Evolutionary conservation across 2,113 vertebrate genomes (phyloP), one percentile per base, ranked within the genome.

Genomic region (Sciurus niger): DNA sequence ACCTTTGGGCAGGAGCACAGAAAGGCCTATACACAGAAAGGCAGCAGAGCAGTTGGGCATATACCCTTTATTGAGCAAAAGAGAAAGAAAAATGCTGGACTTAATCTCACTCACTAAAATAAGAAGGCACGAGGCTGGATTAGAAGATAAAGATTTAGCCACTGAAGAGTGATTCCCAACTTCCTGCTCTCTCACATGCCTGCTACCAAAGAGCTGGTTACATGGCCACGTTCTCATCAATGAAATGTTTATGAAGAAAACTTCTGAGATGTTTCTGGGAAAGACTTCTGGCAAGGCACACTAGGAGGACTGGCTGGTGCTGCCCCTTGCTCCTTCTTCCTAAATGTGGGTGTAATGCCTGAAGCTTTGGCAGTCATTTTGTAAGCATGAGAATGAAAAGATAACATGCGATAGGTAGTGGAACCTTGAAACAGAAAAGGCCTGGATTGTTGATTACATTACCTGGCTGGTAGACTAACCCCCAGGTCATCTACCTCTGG

Each of bases 1-100:
- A 3, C 8, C 14, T 77, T 82, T 9, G 70, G 43, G 53, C 14
- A 53, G 13, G 63, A 74, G 32, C 53, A 17, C 48, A 60, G 30
- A 10, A 58, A 37, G 13, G 2, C 7, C 1, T 8, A 14, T 5
- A n/a, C 0, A 4, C 1, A 37, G 9, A 17, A 11, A 60, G 68
- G 4, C 4, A 25, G 24, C 22, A 20, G 18, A 0, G 48, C 17
- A 82, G 37, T 30, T 48, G 55, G 68, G 58, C 30, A 2, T 0
- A 34, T 0, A 8, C 2, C 6, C 48, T 79, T 68, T 24, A 40
- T 84, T 40, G n/a, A 65, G 58, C 30, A 89, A 48, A 67, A 83
- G 34, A 48, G 9, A 24, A 28, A 10, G 67, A 48, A 77, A 68
- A 88, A 63, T 5, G 7, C 70, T 76, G 74, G 25, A 53, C 37